Evolutionary conservation across 64 coral and sea anemone species (phyloP), one percentile per base, ranked within the genome.

Genomic region (Platygyra sinensis): DNA sequence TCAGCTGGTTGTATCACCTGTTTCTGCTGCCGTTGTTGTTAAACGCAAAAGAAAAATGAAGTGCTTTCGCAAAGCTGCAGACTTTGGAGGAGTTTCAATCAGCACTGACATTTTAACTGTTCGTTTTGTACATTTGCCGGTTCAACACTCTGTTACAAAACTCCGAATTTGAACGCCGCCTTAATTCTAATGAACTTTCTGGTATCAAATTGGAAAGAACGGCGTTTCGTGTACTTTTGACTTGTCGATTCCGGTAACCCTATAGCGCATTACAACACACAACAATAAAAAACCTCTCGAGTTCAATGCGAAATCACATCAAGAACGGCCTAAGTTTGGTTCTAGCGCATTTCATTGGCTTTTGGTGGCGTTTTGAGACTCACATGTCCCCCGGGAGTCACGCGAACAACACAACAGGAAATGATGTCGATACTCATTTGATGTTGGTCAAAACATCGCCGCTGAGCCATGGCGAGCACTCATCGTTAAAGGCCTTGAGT

Each of bases 351-450:
- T 69, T 85, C 81, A 85, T 85, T 85, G 81, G 81, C 81, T 85
- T 85, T 85, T 19, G 24, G n/a, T 28, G 32, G 22, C 38, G 69
- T 65, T 85, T 17, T 13, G 59, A 63, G 60, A 13, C 60, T 82
- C 59, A 64, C 15, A 32, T 39, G 62, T 85, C 81, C 81, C 81
- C 81, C 33, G 81, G 81, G 81, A 85, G 81, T 85, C 81, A 85
- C 81, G 81, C 81, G 81, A 85, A 71, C 81, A 76, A 85, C 81
- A 14, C 32, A 10, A 85, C 81, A 85, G 81, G 81, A 85, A 85
- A 85, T 85, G 81, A 85, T 85, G 81, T 85, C 18, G 81, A 71
- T 67, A 27, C 18, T 64, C 81, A 71, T 69, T 85, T 85, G 81
- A 85, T 85, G 81, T 69, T 63, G 61, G 30, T 67, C 62, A 36